A percentile compares a stretch with the other conserved stretches of the same genome.
These are phyloP conservation scores for Drosophila saltans DNA, from an alignment of 1,140 invertebrate species.

Conservation along the genomic window DNA sequence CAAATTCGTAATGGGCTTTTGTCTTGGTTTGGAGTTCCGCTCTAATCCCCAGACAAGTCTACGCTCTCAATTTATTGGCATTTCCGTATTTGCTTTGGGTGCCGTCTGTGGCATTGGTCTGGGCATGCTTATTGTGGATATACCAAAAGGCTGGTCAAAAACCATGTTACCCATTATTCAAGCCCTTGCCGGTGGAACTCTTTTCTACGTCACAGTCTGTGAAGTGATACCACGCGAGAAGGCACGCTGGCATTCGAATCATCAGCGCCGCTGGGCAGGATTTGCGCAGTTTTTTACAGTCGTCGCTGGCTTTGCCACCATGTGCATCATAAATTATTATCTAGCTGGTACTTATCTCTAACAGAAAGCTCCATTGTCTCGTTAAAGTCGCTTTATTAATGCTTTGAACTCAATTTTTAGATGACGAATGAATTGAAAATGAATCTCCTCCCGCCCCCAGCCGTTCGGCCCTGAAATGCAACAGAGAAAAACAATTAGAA, in stretches of 20 bases:
- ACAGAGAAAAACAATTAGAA: background rate
- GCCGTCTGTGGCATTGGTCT: slow-evolving; percentile 87
- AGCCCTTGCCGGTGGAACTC: slow-evolving; percentile 93
- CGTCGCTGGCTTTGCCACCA: slow-evolving; percentile 85
- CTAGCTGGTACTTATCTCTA: slow-evolving; percentile 73
- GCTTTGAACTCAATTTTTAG: slow-evolving; percentile 23
- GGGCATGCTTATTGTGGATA: slow-evolving; percentile 86
- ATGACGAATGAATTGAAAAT: slow-evolving; percentile 37
- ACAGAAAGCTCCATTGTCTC: background rate
- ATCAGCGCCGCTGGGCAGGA: slow-evolving; percentile 84
- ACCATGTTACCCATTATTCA: slow-evolving; percentile 86
- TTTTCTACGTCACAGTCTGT: slow-evolving; percentile 96
- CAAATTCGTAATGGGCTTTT: slow-evolving; percentile 91
- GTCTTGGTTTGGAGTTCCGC: slow-evolving; percentile 88
- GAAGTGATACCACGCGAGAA: slow-evolving; percentile 94
- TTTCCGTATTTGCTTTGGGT: slow-evolving; percentile 87
- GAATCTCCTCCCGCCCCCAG: background rate
- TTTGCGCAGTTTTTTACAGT: slow-evolving; percentile 86
- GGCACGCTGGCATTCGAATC: slow-evolving; percentile 86
- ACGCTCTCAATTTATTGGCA: slow-evolving; percentile 85
- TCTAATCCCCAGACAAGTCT: slow-evolving; percentile 83
- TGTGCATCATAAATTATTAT: slow-evolving; percentile 85
- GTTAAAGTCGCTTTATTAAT: slow-evolving; percentile 17
- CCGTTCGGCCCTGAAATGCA: too few relatives aligned
- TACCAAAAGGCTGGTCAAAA: slow-evolving; percentile 83